These are phyloP conservation scores for Synchiropus splendidus DNA, from an alignment of 2,113 vertebrate genomes.

Conservation along the genomic window DNA sequence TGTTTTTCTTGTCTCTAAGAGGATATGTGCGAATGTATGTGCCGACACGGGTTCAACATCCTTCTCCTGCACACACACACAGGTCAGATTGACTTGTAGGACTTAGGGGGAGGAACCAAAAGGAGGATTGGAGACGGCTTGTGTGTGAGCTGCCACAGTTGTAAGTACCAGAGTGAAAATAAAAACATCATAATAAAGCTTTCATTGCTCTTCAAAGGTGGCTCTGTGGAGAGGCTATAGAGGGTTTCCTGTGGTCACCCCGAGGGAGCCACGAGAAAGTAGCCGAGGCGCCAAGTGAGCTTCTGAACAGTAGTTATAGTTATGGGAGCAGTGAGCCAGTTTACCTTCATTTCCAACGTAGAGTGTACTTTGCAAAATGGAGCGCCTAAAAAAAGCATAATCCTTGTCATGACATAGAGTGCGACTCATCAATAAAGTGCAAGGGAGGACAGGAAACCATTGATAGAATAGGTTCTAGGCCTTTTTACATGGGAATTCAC, in stretches of 20 bases:
- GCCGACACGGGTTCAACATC: conserved; percentile 13
- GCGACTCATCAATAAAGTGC: too few relatives aligned
- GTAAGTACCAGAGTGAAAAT: conserved; percentile 37
- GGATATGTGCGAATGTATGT: conserved; percentile 4
- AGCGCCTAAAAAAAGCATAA: too few relatives aligned
- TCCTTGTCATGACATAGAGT: too few relatives aligned
- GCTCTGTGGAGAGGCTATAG: conserved; percentile 46
- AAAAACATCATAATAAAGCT: conserved; percentile 53
- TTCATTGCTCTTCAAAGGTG: conserved; percentile 57
- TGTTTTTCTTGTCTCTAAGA: conserved; percentile 23
- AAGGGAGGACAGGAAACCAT: too few relatives aligned
- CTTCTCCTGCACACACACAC: conserved; percentile 1
- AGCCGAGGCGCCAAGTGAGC: conserved; percentile 21
- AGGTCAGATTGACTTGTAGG: background rate
- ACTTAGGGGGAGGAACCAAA: conserved; percentile 6
- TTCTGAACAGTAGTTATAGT: too few relatives aligned
- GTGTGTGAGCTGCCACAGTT: conserved; percentile 6
- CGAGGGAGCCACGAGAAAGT: conserved; percentile 30
- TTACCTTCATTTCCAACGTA: too few relatives aligned
- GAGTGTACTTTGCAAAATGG: too few relatives aligned
- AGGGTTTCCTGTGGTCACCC: conserved; percentile 28
- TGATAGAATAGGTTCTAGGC: too few relatives aligned
- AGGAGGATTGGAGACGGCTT: too few relatives aligned
- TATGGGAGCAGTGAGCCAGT: too few relatives aligned
- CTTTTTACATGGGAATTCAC: too few relatives aligned